Percentiles rank a stretch among this genome's conserved stretches.
phyloP scores from a whole-genome alignment of 2,888 invertebrate genomes.

The Macrophya alboannulata region DNA sequence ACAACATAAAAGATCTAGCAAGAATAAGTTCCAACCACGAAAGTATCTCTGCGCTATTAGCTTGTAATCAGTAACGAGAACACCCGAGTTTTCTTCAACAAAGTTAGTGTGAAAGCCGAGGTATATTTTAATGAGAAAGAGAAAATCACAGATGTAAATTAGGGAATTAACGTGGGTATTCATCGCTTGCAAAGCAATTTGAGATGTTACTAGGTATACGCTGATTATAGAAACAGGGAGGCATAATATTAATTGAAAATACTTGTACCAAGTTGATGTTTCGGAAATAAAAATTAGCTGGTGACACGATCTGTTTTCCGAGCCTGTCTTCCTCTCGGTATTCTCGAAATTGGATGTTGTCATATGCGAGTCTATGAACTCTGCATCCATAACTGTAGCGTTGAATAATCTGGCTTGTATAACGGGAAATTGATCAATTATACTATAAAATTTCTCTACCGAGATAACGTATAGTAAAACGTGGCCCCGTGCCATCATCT shows the following conservation, averaged over 20 bases:
- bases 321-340: neutral
- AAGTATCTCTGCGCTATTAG: conserved; percentile 50
- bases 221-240: conserved; percentile 43
- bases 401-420: conserved; percentile 59
- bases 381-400: conserved; percentile 56
- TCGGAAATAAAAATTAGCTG: conserved; percentile 20
- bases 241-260: conserved; percentile 27
- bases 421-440: conserved; percentile 61
- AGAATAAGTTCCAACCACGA: conserved; percentile 9
- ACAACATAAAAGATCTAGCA: conserved; percentile 35
- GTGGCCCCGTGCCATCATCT: conserved; percentile 62
- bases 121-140: conserved; percentile 59
- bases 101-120: conserved; percentile 60
- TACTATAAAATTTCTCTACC: conserved; percentile 59
- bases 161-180: conserved; percentile 54
- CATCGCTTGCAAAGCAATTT: conserved; percentile 60
- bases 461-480: conserved; percentile 58
- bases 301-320: neutral
- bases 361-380: conserved; percentile 58
- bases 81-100: conserved; percentile 59
- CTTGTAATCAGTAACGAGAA: conserved; percentile 58
- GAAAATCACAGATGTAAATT: conserved; percentile 59
- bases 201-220: conserved; percentile 59
- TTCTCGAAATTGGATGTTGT: neutral
- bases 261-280: conserved; percentile 31